phyloP scores from a whole-genome alignment of 2,888 invertebrate species.

The Chouioia cunea region DNA sequence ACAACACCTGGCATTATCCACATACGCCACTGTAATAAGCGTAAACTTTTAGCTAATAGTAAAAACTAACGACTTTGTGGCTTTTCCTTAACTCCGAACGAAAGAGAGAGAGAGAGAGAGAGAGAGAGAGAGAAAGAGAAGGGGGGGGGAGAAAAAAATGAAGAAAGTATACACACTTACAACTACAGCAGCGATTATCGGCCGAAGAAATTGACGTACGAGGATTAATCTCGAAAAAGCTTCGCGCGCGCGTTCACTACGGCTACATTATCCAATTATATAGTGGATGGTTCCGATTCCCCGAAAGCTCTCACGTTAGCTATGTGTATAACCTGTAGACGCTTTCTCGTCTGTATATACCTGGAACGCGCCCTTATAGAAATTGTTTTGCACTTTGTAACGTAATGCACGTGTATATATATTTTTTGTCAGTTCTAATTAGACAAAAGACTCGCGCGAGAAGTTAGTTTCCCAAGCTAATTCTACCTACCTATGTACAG shows the following conservation, averaged over 20 bases:
- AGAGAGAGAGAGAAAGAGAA: no score
- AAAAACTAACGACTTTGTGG: no score
- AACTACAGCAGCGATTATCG: slow-evolving; percentile 30
- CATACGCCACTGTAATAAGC: no score
- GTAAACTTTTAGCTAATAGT: no score
- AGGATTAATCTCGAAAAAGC: slow-evolving; percentile 39
- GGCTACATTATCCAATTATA: slow-evolving; percentile 41
- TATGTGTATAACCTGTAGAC: no score
- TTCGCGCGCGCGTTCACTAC: no score
- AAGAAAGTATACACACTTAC: no score
- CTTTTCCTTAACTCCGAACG: no score
- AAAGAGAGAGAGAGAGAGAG: no score
- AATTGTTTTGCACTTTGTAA: slow-evolving; percentile 21
- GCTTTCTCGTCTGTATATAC: background rate
- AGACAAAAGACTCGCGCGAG: background rate
- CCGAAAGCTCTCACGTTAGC: slow-evolving; percentile 34
- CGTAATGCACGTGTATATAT: background rate
- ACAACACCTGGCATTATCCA: no score
- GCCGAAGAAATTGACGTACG: background rate
- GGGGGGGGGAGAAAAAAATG: no score
- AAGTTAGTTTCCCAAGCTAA: background rate
- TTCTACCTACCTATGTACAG: background rate
- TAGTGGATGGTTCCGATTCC: slow-evolving; percentile 6
- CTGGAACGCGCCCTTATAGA: background rate
- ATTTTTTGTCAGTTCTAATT: background rate